These are phyloP conservation scores for Tenthredo livida DNA, from an alignment of 2,888 invertebrate species.

Conservation along the genomic window DNA sequence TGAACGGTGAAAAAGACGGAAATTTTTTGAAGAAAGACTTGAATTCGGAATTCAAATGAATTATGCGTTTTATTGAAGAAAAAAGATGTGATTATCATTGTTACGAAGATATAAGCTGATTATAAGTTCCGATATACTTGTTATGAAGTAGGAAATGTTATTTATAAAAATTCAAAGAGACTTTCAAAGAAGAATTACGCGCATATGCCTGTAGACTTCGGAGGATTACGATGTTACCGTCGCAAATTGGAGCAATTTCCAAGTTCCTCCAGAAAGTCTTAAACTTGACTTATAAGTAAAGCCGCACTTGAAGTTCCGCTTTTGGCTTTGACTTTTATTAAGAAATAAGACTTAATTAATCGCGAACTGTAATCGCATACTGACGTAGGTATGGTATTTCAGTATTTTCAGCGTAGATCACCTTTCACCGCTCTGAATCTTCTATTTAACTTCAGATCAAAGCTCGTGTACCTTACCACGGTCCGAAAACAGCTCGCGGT, in stretches of 20 bases:
- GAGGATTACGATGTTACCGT: conserved; percentile 32
- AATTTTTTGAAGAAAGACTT: not conserved
- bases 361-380: conserved; percentile 32
- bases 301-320: conserved; percentile 30
- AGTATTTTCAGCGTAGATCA: conserved; percentile 3
- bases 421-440: not conserved
- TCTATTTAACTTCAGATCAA: conserved; percentile 49
- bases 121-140: conserved; percentile 29
- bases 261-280: conserved; percentile 41
- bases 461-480: conserved; percentile 3
- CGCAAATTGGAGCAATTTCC: conserved; percentile 47
- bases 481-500: conserved; percentile 42
- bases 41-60: not conserved
- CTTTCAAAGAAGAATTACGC: conserved; percentile 37
- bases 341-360: conserved; percentile 46
- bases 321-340: conserved; percentile 47
- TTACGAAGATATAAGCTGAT: conserved; percentile 6
- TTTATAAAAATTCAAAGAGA: conserved; percentile 36
- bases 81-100: not conserved
- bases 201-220: conserved; percentile 8
- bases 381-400: not conserved
- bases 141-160: conserved; percentile 26
- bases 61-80: not conserved
- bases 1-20: not conserved
- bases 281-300: conserved; percentile 47